These are phyloP conservation scores for Sebastes hubbsi DNA, from an alignment of 2,797 vertebrate species.

Conservation along the genomic window DNA sequence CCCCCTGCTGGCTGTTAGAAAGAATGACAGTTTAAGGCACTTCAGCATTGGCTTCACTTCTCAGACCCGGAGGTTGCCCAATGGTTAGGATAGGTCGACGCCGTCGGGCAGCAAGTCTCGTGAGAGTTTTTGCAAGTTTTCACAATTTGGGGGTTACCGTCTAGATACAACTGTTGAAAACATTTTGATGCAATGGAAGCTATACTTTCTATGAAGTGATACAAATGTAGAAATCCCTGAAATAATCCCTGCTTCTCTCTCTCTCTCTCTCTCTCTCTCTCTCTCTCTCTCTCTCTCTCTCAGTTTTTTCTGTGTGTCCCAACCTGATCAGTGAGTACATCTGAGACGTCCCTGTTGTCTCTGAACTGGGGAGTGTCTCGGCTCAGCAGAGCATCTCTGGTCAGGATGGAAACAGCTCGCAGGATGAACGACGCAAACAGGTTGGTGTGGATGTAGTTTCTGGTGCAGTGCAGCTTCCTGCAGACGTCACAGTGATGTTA, in stretches of 20 bases:
- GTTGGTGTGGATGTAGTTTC: constrained; percentile 99
- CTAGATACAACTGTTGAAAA: no score
- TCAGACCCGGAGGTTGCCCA: no score
- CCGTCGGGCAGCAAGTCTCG: no score
- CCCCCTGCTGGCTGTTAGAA: no score
- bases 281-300: neutral
- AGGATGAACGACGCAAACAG: constrained; percentile 95
- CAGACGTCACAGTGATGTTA: neutral
- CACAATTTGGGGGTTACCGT: no score
- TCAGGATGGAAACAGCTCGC: constrained; percentile 85
- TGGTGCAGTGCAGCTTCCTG: constrained; percentile 97
- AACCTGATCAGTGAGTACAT: constrained; percentile 64
- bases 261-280: no score
- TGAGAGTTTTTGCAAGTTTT: no score
- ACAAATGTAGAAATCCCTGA: neutral
- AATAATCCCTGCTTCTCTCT: neutral
- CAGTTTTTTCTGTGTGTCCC: neutral
- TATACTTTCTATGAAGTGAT: neutral
- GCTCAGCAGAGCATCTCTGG: constrained; percentile 82
- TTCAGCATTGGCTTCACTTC: no score
- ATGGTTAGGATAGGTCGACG: no score
- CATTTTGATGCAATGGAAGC: no score
- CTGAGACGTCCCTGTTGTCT: constrained; percentile 35
- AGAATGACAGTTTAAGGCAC: no score
- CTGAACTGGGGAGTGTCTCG: constrained; percentile 76